Percentiles rank a stretch among this genome's conserved stretches.
Conservation (phyloP, 2,888 invertebrate species). For the Brachyptera risi region DNA sequence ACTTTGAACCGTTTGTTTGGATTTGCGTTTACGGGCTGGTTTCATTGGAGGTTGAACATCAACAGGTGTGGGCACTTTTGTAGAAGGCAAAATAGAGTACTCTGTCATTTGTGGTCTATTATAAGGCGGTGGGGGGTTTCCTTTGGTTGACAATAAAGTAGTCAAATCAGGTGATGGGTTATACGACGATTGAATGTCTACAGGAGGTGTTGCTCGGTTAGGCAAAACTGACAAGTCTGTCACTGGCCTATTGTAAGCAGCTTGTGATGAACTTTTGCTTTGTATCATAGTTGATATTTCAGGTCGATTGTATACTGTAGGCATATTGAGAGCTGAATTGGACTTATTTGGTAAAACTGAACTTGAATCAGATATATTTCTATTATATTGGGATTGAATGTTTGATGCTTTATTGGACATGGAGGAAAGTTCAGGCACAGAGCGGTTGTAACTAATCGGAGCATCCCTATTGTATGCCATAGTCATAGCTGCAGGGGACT, state of each 20-base stretch:
- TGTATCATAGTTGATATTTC: no score
- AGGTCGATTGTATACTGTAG: slow-evolving; percentile 9
- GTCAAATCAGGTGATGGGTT: slow-evolving; percentile 23
- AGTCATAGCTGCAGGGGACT: slow-evolving; percentile 16
- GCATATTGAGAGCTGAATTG: slow-evolving; percentile 12
- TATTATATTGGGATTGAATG: slow-evolving; percentile 17
- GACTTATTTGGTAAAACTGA: slow-evolving; percentile 24
- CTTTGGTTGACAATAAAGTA: slow-evolving; percentile 20
- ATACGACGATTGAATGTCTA: slow-evolving; percentile 23
- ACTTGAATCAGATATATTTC: slow-evolving; percentile 21
- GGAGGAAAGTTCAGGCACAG: no score
- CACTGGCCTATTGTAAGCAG: slow-evolving; percentile 11
- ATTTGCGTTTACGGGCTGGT: slow-evolving; percentile 33
- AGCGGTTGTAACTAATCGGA: slow-evolving; percentile 19
- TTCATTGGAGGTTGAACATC: slow-evolving; percentile 34
- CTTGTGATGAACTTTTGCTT: not conserved
- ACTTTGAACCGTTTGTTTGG: slow-evolving; percentile 37
- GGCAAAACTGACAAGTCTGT: slow-evolving; percentile 21
- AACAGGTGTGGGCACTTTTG: slow-evolving; percentile 38
- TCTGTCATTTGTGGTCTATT: slow-evolving; percentile 23
- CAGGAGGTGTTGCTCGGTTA: slow-evolving; percentile 21
- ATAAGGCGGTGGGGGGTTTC: slow-evolving; percentile 18
- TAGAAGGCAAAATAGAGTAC: slow-evolving; percentile 31
- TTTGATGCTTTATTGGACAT: no score
- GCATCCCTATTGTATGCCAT: slow-evolving; percentile 7